phyloP scores from a whole-genome alignment of 2,888 invertebrate species.

The Hanleya hanleyi region DNA sequence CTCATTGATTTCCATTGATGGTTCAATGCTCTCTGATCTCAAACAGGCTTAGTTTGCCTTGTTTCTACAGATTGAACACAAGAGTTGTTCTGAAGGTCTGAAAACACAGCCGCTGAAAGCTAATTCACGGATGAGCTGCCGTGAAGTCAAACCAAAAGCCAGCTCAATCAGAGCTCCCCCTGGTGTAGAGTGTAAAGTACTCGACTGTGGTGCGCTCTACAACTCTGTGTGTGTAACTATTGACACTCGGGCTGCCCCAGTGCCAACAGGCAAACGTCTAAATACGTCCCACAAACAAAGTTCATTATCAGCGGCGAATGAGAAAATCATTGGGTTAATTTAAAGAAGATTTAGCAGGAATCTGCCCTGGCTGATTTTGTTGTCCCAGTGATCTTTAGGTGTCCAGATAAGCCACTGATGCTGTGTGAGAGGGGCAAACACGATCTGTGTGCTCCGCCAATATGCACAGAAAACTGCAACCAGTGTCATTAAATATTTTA shows the following conservation, averaged over 20 bases:
- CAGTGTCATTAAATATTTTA: too few species aligned
- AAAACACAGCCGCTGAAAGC: too few species aligned
- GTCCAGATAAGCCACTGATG: background rate
- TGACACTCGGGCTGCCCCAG: background rate
- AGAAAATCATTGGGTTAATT: background rate
- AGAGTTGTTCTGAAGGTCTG: too few species aligned
- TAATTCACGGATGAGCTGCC: too few species aligned
- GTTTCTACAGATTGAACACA: too few species aligned
- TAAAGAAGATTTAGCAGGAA: conserved; percentile 2
- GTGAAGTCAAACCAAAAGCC: too few species aligned
- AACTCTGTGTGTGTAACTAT: conserved; percentile 5
- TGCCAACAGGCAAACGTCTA: conserved; percentile 1
- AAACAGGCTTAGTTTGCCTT: too few species aligned
- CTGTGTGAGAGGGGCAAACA: background rate
- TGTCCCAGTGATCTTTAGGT: background rate
- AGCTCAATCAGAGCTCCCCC: too few species aligned
- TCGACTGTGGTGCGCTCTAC: too few species aligned
- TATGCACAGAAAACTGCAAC: background rate
- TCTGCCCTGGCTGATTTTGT: background rate
- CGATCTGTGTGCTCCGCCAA: background rate
- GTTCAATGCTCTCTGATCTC: too few species aligned
- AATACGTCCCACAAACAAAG: conserved; percentile 2
- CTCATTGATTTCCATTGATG: too few species aligned
- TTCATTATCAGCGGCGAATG: conserved; percentile 2
- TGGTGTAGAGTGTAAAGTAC: too few species aligned